Conservation (phyloP, 2,888 invertebrate species). For the Seira musarum region DNA sequence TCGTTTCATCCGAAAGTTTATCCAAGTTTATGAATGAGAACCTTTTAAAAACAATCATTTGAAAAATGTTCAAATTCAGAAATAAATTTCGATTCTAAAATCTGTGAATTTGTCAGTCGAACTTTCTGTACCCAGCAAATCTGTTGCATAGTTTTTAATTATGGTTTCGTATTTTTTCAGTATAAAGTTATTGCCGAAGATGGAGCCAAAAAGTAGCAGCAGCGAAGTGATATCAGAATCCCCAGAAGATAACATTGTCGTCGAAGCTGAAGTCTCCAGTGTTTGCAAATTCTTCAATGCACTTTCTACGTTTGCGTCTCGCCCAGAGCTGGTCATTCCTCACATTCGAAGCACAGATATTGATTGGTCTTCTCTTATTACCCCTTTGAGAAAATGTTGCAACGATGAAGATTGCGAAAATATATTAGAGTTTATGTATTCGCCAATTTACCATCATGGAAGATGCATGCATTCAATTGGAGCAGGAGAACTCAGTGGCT, state of each 20-base stretch:
- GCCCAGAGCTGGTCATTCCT: conserved; percentile 41
- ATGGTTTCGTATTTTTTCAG: conserved; percentile 22
- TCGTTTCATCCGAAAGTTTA: too few relatives aligned
- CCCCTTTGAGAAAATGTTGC: neutral
- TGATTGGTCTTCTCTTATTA: conserved; percentile 21
- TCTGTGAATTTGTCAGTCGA: too few relatives aligned
- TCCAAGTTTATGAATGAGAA: too few relatives aligned
- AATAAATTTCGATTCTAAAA: neutral
- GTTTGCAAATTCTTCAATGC: conserved; percentile 37
- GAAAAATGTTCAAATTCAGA: neutral
- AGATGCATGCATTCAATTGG: conserved; percentile 7
- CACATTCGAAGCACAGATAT: conserved; percentile 42
- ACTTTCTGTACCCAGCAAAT: too few relatives aligned
- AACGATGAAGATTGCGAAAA: conserved; percentile 10
- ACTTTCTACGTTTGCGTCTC: conserved; percentile 37
- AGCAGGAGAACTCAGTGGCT: conserved; percentile 27
- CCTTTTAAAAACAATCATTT: too few relatives aligned
- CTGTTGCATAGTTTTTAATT: neutral
- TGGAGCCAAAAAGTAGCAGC: neutral
- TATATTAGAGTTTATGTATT: conserved; percentile 36
- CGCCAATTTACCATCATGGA: conserved; percentile 32
- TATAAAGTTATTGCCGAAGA: conserved; percentile 38
- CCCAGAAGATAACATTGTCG: neutral
- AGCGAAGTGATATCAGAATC: neutral
- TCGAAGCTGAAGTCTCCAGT: conserved; percentile 5